Base-by-base conservation (phyloP, 2,888 invertebrate species). In the Leptarthrus brevirostris region DNA sequence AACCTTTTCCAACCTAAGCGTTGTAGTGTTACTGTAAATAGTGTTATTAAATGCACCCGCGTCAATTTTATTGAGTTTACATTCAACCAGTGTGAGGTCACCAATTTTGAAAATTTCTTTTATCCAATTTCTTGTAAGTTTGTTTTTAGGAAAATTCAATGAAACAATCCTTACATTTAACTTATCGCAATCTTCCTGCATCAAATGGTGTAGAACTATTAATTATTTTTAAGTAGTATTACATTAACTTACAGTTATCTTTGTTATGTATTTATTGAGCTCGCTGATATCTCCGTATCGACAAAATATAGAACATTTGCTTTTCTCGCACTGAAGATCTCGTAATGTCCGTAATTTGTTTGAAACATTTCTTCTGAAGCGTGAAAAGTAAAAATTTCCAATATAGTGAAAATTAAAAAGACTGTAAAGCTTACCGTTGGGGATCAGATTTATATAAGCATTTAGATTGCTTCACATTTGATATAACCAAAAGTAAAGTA, bases 401-500 rank as follows among this genome's bases (percentile, higher is more conserved):
- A n/a, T n/a, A n/a, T n/a, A n/a, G n/a, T n/a, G n/a, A n/a, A n/a
- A n/a, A n/a, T n/a, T n/a, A n/a, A n/a, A n/a, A n/a, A n/a, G n/a
- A n/a, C n/a, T n/a, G n/a, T n/a, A n/a, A n/a, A n/a, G n/a, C n/a
- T n/a, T n/a, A n/a, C n/a, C n/a, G n/a, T n/a, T n/a, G n/a, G n/a
- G n/a, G n/a, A 14, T 49, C 52, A 16, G 30, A 34, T 14, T 52
- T 30, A 52, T 52, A n/a, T n/a, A n/a, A 52, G 26, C 34, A 52
- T n/a, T 69, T 34, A 1, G 49, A 18, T 8, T 16, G 69, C 16
- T 69, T 69, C 0, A 69, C 20, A 8, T 69, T 69, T 3, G 52
- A 34, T n/a, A 69, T 52, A 18, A 69, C 22, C 52, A 69, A 52
- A n/a, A 69, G 22, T 34, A 69, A 49, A 2, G 36, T 34, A 12